A percentile compares a stretch with the other conserved stretches of the same genome.
Conservation (phyloP, 2,888 invertebrate species). For the Kuschelorhynchus macadamiae region DNA sequence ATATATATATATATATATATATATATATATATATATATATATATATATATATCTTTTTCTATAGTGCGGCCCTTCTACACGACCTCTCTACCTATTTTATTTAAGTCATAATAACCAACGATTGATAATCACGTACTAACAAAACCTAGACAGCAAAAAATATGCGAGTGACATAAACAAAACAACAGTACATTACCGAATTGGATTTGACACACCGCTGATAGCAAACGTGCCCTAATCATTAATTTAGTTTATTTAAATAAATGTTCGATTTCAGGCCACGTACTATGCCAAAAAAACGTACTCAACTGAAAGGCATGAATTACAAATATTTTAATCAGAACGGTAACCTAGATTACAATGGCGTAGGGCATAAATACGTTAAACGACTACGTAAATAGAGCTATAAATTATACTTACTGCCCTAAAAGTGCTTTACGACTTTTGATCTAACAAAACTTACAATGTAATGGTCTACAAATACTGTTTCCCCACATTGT, state of each 20-base stretch:
- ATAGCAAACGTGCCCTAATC: not conserved
- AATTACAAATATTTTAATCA: slow-evolving; percentile 29
- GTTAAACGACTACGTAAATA: slow-evolving; percentile 21
- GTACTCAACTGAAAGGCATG: slow-evolving; percentile 11
- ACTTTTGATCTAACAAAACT: not conserved
- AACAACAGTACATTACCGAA: not conserved
- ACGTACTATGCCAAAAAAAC: slow-evolving; percentile 1
- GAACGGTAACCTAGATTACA: slow-evolving; percentile 18
- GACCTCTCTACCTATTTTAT: too few relatives aligned
- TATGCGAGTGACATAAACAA: too few relatives aligned
- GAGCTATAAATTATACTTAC: slow-evolving; percentile 16
- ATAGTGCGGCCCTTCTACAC: too few relatives aligned
- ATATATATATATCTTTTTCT: too few relatives aligned
- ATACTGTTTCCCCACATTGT: too few relatives aligned
- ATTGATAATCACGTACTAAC: too few relatives aligned
- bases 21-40: too few relatives aligned
- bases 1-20: too few relatives aligned
- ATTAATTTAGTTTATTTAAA: slow-evolving; percentile 5
- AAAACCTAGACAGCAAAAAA: too few relatives aligned
- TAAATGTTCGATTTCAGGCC: not conserved
- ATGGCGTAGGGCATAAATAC: slow-evolving; percentile 22
- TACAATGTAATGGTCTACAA: not conserved
- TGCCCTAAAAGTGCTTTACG: slow-evolving; percentile 17
- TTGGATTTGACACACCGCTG: not conserved
- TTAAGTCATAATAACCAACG: too few relatives aligned